Conservation (phyloP, 2,113 vertebrate genomes). For the Syrmaticus mikado region DNA sequence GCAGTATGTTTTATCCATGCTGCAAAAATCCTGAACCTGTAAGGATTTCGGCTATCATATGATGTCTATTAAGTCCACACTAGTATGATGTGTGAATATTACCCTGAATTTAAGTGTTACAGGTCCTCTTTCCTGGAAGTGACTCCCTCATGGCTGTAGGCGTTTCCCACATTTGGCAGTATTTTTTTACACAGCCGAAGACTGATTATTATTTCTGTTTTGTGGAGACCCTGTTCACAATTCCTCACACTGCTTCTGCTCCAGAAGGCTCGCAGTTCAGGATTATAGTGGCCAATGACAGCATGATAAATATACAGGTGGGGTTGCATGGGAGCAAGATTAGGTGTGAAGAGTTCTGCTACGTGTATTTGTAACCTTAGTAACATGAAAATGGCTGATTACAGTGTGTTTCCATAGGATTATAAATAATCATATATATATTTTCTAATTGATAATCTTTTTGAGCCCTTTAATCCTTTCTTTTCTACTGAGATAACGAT, state of each 20-base stretch:
- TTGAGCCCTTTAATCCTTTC: background rate
- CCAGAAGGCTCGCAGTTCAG: background rate
- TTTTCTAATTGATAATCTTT: too few relatives aligned
- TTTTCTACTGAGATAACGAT: background rate
- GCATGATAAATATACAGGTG: background rate
- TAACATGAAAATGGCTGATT: background rate
- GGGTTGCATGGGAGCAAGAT: background rate
- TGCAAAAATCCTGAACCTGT: background rate
- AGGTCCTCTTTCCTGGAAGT: background rate
- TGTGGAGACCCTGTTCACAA: background rate
- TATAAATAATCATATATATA: background rate
- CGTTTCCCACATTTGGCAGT: background rate
- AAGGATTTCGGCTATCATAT: background rate
- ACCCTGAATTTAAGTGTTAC: background rate
- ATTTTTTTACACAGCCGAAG: background rate
- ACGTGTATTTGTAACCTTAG: fast-evolving
- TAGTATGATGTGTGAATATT: background rate
- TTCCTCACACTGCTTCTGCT: background rate
- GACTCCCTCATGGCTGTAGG: background rate
- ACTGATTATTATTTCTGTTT: background rate
- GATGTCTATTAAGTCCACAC: background rate
- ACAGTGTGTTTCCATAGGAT: background rate
- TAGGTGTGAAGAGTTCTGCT: background rate
- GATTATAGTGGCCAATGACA: background rate
- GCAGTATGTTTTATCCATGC: background rate